phyloP scores from a whole-genome alignment of 2,113 vertebrate species.

The Dromaius novaehollandiae region DNA sequence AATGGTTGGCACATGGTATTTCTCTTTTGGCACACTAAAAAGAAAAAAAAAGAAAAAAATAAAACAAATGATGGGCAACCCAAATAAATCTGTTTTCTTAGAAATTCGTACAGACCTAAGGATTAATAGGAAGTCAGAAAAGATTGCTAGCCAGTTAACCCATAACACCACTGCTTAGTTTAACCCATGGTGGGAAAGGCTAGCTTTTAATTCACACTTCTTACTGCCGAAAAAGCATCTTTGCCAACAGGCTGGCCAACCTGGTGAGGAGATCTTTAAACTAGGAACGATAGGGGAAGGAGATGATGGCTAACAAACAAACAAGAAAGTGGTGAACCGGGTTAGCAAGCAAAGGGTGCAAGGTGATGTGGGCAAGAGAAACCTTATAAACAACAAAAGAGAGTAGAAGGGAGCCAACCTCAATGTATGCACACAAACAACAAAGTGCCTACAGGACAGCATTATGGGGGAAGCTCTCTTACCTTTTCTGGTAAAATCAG shows the following conservation, averaged over 20 bases:
- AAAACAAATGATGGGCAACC: not conserved
- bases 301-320: not conserved
- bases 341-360: not conserved
- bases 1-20: not conserved
- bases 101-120: not conserved
- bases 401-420: not conserved
- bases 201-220: not conserved
- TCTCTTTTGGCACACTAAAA: not conserved
- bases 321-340: not conserved
- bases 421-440: not conserved
- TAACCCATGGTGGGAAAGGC: not conserved
- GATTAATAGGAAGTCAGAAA: not conserved
- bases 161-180: not conserved
- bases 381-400: not conserved
- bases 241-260: not conserved
- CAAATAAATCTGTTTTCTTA: slow-evolving; percentile 30
- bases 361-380: not conserved
- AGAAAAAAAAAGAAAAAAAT: not conserved
- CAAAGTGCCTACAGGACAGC: not conserved
- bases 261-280: not conserved
- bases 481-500: not conserved
- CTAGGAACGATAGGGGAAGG: not conserved
- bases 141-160: not conserved
- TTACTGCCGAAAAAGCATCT: rapidly evolving
- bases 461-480: too few species aligned